A percentile compares a stretch with the other conserved stretches of the same genome.
Conservation (phyloP, 1,140 invertebrate species). For the Pseudachorutes palmiensis region DNA sequence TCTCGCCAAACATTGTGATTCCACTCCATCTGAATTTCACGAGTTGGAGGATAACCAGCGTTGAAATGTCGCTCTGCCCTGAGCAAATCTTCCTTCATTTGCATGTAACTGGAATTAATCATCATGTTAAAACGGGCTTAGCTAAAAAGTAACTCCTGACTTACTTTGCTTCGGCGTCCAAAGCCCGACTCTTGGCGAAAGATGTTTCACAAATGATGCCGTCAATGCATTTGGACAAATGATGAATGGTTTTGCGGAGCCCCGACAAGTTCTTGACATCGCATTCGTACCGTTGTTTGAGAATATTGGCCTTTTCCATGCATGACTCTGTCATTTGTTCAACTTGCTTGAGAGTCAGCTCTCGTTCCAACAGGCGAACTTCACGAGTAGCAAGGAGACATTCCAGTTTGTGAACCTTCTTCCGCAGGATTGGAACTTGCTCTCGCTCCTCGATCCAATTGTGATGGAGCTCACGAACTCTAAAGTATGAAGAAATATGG, state of each 20-base stretch:
- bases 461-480: conserved; percentile 26
- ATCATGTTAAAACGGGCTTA: too few relatives aligned
- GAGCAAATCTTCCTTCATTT: neutral
- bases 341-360: conserved; percentile 29
- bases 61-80: conserved; percentile 15
- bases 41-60: conserved; percentile 12
- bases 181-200: conserved; percentile 24
- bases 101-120: neutral
- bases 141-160: too few relatives aligned
- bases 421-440: conserved; percentile 18
- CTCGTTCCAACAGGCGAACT: conserved; percentile 22
- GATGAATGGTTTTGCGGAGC: conserved; percentile 22
- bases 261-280: conserved; percentile 19
- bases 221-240: conserved; percentile 29
- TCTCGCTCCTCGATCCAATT: conserved; percentile 30
- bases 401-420: conserved; percentile 21
- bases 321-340: conserved; percentile 14
- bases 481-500: neutral
- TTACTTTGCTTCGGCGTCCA: conserved; percentile 28
- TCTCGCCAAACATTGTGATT: conserved; percentile 19
- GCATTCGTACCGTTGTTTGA: conserved; percentile 25
- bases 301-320: conserved; percentile 21
- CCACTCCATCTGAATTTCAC: conserved; percentile 17
- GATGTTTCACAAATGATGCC: conserved; percentile 33
- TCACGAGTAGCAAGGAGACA: conserved; percentile 23